Base-by-base conservation (phyloP, 2,888 invertebrate genomes). In the Metellina segmentata region DNA sequence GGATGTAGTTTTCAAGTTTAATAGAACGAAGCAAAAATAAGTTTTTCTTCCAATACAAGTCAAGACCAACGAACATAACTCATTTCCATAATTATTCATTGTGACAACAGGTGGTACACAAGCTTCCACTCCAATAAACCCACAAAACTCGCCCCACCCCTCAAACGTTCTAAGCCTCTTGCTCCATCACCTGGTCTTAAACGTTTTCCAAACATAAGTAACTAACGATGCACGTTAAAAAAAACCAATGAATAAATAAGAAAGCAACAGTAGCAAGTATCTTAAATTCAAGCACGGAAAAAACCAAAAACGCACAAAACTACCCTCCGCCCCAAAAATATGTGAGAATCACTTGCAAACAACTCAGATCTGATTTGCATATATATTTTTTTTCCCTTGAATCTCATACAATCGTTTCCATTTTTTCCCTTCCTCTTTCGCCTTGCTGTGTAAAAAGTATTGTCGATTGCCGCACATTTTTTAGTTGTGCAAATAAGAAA, bases 401-500 rank as follows among this genome's bases (percentile, higher is more conserved):
- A 82, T 77, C 89, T 77, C 78, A 52, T 16, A 89, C 89, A 89
- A 89, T 89, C 83, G 82, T 77, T 77, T 71, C 87, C 20, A 13
- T 81, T 72, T 82, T 83, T 20, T 82, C 77, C 69, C 16, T 34
- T 34, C 34, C 34, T 34, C 34, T 34, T 34, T 52, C 34, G 51
- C 78, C 53, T 70, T 77, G 77, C 79, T 79, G 79, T 52, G 72
- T 79, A 51, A 34, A 34, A 74, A 88, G 88, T 69, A 88, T 88
- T 88, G 88, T 69, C 78, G 86, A 87, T 87, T 71, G 49, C 19
- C 20, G 88, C 34, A 75, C 52, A 81, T 90, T 91, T 86, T 91
- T 91, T 86, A 75, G 81, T 52, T 82, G 87, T 53, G 87, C 82
- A 91, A 91, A 91, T 91, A 91, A 82, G 87, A 70, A 91, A 87